Evolutionary conservation across 2,888 invertebrate genomes (phyloP).

Genomic region (Beris chalybata): DNA sequence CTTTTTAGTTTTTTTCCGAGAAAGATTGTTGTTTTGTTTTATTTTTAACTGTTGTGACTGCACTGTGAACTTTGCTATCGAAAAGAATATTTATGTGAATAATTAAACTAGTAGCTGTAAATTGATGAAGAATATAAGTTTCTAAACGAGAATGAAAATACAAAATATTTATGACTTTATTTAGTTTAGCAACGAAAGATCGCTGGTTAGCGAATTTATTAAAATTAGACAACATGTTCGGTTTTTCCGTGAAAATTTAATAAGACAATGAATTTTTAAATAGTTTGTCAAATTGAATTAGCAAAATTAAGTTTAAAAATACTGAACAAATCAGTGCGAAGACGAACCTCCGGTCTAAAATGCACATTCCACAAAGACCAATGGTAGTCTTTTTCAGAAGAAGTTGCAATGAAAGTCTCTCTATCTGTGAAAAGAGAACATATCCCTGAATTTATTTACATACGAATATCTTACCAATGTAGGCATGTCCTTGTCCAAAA

Average conservation of each 20-base stretch:
- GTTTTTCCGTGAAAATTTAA: too few species aligned
- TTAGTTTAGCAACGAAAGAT: too few species aligned
- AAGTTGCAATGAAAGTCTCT: constrained; percentile 5
- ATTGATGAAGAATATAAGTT: too few species aligned
- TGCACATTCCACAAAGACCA: background rate
- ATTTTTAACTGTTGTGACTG: too few species aligned
- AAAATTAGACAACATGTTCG: too few species aligned
- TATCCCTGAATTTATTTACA: background rate
- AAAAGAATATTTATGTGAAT: background rate
- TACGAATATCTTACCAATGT: background rate
- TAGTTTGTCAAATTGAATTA: constrained; percentile 16
- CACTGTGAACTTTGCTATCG: background rate
- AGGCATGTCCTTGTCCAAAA: too few species aligned
- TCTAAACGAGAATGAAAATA: too few species aligned
- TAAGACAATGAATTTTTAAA: background rate
- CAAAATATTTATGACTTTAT: too few species aligned
- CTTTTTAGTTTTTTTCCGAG: too few species aligned
- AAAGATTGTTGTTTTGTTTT: too few species aligned
- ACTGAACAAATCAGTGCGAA: background rate
- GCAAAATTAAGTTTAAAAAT: constrained; percentile 2
- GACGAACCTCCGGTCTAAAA: constrained; percentile 6
- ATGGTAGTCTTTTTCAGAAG: constrained; percentile 13
- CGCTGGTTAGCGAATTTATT: too few species aligned
- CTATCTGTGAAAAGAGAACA: constrained; percentile 12
- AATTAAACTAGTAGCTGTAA: too few species aligned